These are phyloP conservation scores for Cepaea nemoralis DNA, from an alignment of 1,140 invertebrate genomes.

Conservation along the genomic window DNA sequence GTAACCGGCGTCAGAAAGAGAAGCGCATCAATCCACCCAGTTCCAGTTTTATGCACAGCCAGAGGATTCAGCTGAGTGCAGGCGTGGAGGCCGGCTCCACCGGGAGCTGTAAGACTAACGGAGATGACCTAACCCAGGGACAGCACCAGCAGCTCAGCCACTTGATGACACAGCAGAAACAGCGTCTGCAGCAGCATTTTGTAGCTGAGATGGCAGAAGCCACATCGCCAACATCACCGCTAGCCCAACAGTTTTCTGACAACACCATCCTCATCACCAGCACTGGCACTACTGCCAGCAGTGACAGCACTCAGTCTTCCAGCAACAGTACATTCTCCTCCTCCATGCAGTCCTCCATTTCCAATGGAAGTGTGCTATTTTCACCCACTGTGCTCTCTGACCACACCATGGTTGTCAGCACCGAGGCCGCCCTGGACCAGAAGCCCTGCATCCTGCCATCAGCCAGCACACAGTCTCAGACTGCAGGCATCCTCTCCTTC, in stretches of 20 bases:
- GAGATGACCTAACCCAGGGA: background rate
- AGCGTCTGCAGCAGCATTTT: background rate
- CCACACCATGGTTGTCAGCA: background rate
- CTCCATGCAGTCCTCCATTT: conserved; percentile 19
- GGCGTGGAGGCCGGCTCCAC: background rate
- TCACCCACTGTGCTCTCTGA: background rate
- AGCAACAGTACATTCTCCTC: background rate
- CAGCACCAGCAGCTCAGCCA: conserved; percentile 34
- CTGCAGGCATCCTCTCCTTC: background rate
- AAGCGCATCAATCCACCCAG: conserved; percentile 77
- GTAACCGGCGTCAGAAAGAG: conserved; percentile 98
- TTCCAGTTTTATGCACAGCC: conserved; percentile 11
- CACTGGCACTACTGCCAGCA: conserved; percentile 26
- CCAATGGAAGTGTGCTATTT: conserved; percentile 21
- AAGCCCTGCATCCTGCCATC: background rate
- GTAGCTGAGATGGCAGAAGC: background rate
- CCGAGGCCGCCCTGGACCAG: background rate
- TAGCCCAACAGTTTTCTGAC: background rate
- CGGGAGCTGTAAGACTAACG: background rate
- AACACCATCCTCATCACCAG: background rate
- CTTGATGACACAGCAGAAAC: conserved; percentile 30
- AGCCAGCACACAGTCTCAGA: background rate
- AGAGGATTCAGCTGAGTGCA: background rate
- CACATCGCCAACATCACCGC: background rate
- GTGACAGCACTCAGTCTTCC: conserved; percentile 21